Evolutionary conservation across 1,140 invertebrate species (phyloP), one percentile per base, ranked within the genome.

Genomic region (Drosophila tani): DNA sequence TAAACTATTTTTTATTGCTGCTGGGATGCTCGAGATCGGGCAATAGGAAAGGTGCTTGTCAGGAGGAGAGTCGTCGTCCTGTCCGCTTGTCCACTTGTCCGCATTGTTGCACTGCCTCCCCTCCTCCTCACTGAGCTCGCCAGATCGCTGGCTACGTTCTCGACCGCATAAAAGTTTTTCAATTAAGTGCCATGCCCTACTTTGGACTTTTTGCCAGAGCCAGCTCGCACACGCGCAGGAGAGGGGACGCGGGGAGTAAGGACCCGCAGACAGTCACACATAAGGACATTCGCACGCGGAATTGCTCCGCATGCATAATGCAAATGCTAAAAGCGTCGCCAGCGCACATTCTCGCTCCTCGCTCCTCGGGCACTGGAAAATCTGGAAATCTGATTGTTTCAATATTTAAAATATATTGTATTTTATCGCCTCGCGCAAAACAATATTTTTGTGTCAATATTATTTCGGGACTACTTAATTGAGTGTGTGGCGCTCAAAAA

Each of bases 151-250:
- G 75, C 63, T 82, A 75, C 80, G 80, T 82, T 82, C 75, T 82
- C 81, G 81, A 83, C 81, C 81, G 81, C 81, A 83, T 83, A 83
- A 83, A 83, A 83, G 81, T 83, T 83, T 83, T 83, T 83, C 81
- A 83, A 83, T 83, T 83, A 83, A 83, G 81, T 83, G 81, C 75
- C 81, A 83, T 83, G 81, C 81, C 81, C 81, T 83, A 83, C 81
- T 83, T 83, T 82, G 80, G 75, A 82, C 80, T 82, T 63, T 82
- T 64, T 82, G 74, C 80, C 58, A n/a, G 40, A 55, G 41, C 69
- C 17, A 71, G 57, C 14, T 45, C 38, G 32, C n/a, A 32, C 43
- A 57, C 49, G 15, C 7, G 4, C 15, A 1, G 15, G n/a, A 5
- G 17, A 14, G 15, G n/a, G 9, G n/a, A 19, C 1, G 14, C n/a